Conservation (phyloP, 2,888 invertebrate genomes). For the Halocaridina rubra region DNA sequence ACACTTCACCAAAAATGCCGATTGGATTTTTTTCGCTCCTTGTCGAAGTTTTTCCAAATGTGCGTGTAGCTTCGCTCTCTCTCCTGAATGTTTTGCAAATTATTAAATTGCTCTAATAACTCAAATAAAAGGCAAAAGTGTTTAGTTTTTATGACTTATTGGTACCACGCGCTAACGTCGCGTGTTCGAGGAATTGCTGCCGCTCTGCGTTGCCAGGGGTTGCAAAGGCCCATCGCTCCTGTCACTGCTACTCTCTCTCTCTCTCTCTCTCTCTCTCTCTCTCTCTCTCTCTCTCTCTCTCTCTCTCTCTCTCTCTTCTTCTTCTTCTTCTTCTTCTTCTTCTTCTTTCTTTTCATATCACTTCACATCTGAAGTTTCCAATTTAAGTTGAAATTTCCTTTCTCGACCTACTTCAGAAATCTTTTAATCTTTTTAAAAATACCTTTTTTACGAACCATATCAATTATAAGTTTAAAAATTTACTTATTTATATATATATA, state of each 20-base stretch:
- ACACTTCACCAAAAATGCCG: not conserved
- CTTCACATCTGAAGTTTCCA: not conserved
- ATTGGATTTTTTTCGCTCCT: not conserved
- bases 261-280: conserved; percentile 9
- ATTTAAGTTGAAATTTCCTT: not conserved
- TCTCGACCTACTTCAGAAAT: not conserved
- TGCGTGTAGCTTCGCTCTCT: too few relatives aligned
- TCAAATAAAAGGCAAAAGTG: not conserved
- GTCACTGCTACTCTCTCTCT: not conserved
- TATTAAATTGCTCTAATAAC: not conserved
- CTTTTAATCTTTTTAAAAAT: too few relatives aligned
- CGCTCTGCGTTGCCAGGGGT: not conserved
- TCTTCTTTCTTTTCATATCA: too few relatives aligned
- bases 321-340: not conserved
- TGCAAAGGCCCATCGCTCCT: not conserved
- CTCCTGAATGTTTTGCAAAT: not conserved
- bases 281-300: conserved; percentile 1
- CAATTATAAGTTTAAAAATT: too few relatives aligned
- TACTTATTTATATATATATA: too few relatives aligned
- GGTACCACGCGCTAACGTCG: not conserved
- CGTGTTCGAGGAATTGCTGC: not conserved
- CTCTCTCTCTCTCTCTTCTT: not conserved
- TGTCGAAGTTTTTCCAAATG: too few relatives aligned
- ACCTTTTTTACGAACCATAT: too few relatives aligned
- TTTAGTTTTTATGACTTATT: not conserved